These are phyloP conservation scores for Crotalus helleri DNA, from an alignment of 2,113 vertebrate species.

Conservation along the genomic window DNA sequence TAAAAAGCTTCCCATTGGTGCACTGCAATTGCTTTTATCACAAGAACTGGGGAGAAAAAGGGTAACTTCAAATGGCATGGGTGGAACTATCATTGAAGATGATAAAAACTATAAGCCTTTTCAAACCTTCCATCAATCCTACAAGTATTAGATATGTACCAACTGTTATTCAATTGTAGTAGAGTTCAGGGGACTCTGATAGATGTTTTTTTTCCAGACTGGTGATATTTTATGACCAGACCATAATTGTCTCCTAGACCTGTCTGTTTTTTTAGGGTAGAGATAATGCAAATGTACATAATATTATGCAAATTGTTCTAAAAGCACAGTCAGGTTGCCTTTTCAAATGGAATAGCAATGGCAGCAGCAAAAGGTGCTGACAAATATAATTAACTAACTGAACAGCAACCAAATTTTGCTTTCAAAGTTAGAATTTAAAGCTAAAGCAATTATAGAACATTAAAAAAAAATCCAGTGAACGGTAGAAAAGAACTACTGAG, in stretches of 20 bases:
- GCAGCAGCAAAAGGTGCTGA: constrained; percentile 12
- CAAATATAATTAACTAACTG: constrained; percentile 9
- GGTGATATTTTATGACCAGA: constrained; percentile 46
- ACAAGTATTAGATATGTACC: constrained; percentile 36
- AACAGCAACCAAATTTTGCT: constrained; percentile 6
- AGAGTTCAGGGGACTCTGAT: constrained; percentile 31
- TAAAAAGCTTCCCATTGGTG: background rate
- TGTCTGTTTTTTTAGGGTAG: constrained; percentile 39
- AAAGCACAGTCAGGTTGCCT: constrained; percentile 14
- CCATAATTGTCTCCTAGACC: constrained; percentile 41
- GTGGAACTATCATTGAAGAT: constrained; percentile 48
- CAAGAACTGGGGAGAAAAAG: constrained; percentile 12
- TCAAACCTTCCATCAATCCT: constrained; percentile 3
- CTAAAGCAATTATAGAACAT: constrained; percentile 5
- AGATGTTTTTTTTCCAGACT: constrained; percentile 43
- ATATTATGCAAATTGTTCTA: constrained; percentile 49
- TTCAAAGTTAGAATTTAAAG: constrained; percentile 16
- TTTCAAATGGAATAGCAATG: constrained; percentile 32
- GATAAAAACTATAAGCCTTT: constrained; percentile 39
- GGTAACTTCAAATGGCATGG: constrained; percentile 35
- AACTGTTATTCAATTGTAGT: constrained; percentile 22
- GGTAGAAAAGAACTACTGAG: background rate
- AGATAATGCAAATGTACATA: constrained; percentile 44
- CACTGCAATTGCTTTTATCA: constrained; percentile 15
- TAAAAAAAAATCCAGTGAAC: background rate